Evolutionary conservation across 2,797 vertebrate genomes (phyloP), one percentile per base, ranked within the genome.

Genomic region (Coregonus suidteri): DNA sequence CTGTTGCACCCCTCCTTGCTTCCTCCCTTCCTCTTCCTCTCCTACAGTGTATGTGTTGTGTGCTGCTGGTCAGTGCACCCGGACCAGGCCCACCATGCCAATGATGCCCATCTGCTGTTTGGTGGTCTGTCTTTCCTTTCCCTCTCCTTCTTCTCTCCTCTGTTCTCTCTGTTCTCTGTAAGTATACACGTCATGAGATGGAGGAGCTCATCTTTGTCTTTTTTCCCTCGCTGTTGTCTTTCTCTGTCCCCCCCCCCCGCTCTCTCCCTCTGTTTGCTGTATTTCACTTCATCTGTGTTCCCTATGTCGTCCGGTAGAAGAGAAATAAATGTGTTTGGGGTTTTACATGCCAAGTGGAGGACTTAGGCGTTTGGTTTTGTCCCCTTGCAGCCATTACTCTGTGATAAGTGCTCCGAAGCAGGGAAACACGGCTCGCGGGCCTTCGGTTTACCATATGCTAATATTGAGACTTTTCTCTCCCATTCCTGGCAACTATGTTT

Each of bases 371-470:
- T 85, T 71, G 64, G 67, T 77, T 85, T 73, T 71, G 68, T 83
- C 82, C 79, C 88, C 86, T 85, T 75, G 89, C 84, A 80, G 83
- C 86, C 88, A 75, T 86, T 83, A 35, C 78, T 75, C 76, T 90
- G 83, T 92, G 91, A 92, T 94, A 90, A 92, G 91, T 90, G 86
- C 91, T 92, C 87, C 82, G 84, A 78, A 73, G 86, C 89, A 93
- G 91, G 91, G 91, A 91, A 90, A 92, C 86, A 91, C 84, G 76
- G 89, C 92, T 91, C 66, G 82, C 83, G 89, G 92, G 84, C 86
- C 83, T 86, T 88, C 87, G 87, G 89, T 89, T 85, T 90, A 83
- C 87, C 90, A 80, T 90, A 92, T 92, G 90, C 87, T 93, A 92
- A 93, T 94, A 89, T 82, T 81, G 86, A 87, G 85, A 85, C 77